Evolutionary conservation across 2,888 invertebrate genomes (phyloP), one percentile per base, ranked within the genome.

Genomic region (Scaptomyza tumidula): DNA sequence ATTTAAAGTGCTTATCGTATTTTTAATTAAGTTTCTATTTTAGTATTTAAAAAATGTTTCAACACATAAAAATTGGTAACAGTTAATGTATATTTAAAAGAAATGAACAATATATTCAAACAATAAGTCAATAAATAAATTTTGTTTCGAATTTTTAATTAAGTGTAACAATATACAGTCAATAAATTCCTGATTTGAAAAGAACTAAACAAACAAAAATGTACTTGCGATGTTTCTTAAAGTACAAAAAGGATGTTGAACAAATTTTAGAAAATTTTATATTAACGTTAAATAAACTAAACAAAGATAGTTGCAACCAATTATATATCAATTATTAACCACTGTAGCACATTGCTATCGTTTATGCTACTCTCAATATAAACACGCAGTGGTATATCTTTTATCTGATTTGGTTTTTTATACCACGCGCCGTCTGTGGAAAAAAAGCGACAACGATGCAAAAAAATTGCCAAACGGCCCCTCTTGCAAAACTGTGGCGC

Each of bases 371-470:
- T 59, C 63, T 71, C 57, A 77, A 82, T 85, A 85, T 82, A 82
- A 82, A 85, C 83, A 82, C 55, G 59, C 65, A 66, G 35, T 71
- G 11, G 1, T 27, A 45, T 27, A 75, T 77, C 77, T 79, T 82
- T 82, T 75, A 82, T 85, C 77, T 67, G 80, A 75, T 77, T 79
- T 69, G 65, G 70, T 57, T 77, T 53, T 39, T 62, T 60, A 49
- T 62, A 82, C 76, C 85, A 82, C 85, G 85, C 85, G 85, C 67
- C 78, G 59, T 55, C 61, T 66, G 76, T 58, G 68, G 33, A 33
- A 85, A 41, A 49, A 84, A 85, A 84, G 68, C 84, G 86, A 79
- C 84, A 86, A 85, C 84, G 69, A 52, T 71, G 86, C 86, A 74
- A 67, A 71, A 80, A 71, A 80, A 75, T 54, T 48, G 37, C 7